Percentiles rank a stretch among this genome's conserved stretches.
Evolutionary conservation across 2,113 vertebrate genomes (phyloP).

Genomic region (Ursus arctos): DNA sequence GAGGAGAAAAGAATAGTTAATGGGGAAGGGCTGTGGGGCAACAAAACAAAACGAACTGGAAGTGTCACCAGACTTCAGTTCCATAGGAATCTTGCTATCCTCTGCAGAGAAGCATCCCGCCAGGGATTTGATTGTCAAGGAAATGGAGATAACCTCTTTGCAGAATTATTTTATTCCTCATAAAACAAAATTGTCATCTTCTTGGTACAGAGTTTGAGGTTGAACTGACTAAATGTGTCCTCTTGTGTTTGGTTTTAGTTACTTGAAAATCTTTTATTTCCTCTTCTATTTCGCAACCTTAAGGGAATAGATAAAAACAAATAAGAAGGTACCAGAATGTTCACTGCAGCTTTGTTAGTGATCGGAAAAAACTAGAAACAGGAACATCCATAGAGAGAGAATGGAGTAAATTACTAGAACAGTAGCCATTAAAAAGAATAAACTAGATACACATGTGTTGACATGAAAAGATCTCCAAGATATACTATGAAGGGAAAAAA

Average conservation of each 20-base stretch:
- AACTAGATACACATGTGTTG: not conserved
- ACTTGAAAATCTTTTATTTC: not conserved
- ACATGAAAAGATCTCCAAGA: slow-evolving; percentile 8
- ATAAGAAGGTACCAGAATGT: not conserved
- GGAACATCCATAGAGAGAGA: not conserved
- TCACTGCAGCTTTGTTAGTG: not conserved
- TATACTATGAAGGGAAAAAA: not conserved
- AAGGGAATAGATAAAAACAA: slow-evolving; percentile 29
- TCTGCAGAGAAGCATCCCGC: not conserved
- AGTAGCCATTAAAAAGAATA: slow-evolving; percentile 27
- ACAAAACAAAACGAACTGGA: not conserved
- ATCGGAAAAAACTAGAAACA: not conserved
- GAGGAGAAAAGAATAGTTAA: not conserved
- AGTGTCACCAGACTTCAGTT: not conserved
- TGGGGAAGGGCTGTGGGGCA: not conserved
- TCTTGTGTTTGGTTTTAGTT: slow-evolving; percentile 27
- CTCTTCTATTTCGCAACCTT: slow-evolving; percentile 32
- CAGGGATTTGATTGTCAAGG: not conserved
- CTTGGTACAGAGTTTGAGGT: not conserved
- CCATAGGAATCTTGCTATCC: not conserved
- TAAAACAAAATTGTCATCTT: not conserved
- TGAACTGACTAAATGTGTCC: not conserved
- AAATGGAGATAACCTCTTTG: not conserved
- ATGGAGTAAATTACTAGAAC: not conserved
- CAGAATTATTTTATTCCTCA: slow-evolving; percentile 19